A percentile compares a stretch with the other conserved stretches of the same genome.
Evolutionary conservation across 1,140 invertebrate genomes (phyloP).

Genomic region (Calosoma granatense): DNA sequence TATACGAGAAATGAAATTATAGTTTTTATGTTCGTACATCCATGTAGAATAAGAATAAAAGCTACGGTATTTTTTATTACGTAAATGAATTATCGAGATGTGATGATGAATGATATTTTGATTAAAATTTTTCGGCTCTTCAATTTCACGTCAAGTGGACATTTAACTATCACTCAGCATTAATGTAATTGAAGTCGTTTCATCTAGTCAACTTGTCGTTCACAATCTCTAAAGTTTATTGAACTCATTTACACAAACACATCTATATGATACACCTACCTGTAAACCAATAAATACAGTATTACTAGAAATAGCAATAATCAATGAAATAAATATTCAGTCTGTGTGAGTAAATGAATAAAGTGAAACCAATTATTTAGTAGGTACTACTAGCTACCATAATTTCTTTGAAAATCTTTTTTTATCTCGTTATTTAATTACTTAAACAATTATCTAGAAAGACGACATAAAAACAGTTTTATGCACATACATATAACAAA

Average conservation of each 20-base stretch:
- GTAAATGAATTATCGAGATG: neutral
- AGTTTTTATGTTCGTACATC: neutral
- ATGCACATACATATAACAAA: too few relatives aligned
- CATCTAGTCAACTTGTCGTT: too few relatives aligned
- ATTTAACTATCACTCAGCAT: neutral
- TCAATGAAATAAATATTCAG: too few relatives aligned
- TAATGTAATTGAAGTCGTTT: neutral
- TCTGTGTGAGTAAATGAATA: too few relatives aligned
- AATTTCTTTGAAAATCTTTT: too few relatives aligned
- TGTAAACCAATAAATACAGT: too few relatives aligned
- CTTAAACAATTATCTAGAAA: neutral
- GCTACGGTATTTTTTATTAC: neutral
- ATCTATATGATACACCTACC: too few relatives aligned
- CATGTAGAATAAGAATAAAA: neutral
- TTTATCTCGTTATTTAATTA: neutral
- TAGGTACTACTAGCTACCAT: too few relatives aligned
- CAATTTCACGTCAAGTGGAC: neutral
- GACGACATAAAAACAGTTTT: neutral
- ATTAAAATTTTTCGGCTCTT: neutral
- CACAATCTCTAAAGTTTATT: constrained; percentile 1
- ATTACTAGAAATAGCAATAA: too few relatives aligned
- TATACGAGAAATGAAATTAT: neutral
- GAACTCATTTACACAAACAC: too few relatives aligned
- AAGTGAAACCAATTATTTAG: too few relatives aligned
- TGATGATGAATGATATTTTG: constrained; percentile 6